Evolutionary conservation across 2,888 invertebrate species (phyloP).

Genomic region (Chrysomela aeneicollis): DNA sequence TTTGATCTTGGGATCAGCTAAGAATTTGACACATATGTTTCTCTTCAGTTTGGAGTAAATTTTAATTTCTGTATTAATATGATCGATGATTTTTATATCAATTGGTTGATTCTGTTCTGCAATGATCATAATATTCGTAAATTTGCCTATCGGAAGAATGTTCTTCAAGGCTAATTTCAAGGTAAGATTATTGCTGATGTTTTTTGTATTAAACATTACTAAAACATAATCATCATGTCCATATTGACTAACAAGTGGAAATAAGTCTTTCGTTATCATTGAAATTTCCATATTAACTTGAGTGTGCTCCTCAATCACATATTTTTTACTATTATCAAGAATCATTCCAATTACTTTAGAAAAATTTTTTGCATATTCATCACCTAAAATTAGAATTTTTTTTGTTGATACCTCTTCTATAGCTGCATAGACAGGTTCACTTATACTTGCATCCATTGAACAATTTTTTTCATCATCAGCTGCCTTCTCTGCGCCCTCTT

Average conservation of each 20-base stretch:
- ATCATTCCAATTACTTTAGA: conserved; percentile 10
- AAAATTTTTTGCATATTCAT: conserved; percentile 12
- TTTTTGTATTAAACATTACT: conserved; percentile 15
- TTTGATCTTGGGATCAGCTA: conserved; percentile 14
- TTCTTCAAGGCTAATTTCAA: conserved; percentile 15
- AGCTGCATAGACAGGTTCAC: conserved; percentile 16
- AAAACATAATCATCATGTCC: conserved; percentile 5
- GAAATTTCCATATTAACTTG: conserved; percentile 7
- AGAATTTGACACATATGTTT: conserved; percentile 1
- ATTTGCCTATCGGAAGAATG: conserved; percentile 9
- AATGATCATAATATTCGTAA: conserved; percentile 14
- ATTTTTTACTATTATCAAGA: conserved; percentile 9
- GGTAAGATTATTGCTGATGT: conserved; percentile 14
- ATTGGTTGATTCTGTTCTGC: conserved; percentile 17
- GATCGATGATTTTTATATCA: conserved; percentile 16
- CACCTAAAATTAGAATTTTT: conserved; percentile 12
- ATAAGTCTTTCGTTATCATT: conserved; percentile 11
- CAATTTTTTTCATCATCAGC: conserved; percentile 13
- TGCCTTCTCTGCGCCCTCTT: conserved; percentile 11
- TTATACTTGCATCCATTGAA: conserved; percentile 14
- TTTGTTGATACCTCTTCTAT: conserved; percentile 15
- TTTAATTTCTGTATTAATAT: conserved; percentile 9
- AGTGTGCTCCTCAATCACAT: conserved; percentile 12
- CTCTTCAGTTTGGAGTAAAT: background rate
- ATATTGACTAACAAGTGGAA: conserved; percentile 12